Evolutionary conservation across 2,113 vertebrate genomes (phyloP).

Genomic region (Melanotaenia duboulayi): DNA sequence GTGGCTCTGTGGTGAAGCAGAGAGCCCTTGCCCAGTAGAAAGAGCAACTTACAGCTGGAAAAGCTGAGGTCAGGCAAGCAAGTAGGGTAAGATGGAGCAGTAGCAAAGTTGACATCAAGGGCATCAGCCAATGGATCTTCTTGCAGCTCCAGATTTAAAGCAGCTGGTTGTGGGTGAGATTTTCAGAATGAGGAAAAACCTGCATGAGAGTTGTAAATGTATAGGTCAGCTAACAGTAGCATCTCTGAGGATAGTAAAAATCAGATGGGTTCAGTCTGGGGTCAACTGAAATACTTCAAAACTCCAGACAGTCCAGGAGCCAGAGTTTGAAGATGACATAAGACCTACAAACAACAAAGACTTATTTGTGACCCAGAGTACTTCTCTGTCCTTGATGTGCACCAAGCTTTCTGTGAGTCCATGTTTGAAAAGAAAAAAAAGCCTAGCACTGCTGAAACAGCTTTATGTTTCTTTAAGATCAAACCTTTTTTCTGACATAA

Average conservation of each 20-base stretch:
- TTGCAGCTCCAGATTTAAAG: conserved; percentile 37
- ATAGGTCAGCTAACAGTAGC: conserved; percentile 20
- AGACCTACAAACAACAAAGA: conserved; percentile 61
- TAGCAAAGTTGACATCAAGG: conserved; percentile 27
- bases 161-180: conserved; percentile 28
- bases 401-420: conserved; percentile 23
- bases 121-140: conserved; percentile 16
- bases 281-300: conserved; percentile 30
- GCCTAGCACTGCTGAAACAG: conserved; percentile 8
- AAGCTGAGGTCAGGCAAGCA: conserved; percentile 67
- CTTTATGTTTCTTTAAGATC: conserved; percentile 46
- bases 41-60: conserved; percentile 68
- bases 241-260: conserved; percentile 35
- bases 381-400: conserved; percentile 40
- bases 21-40: conserved; percentile 55
- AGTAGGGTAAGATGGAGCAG: conserved; percentile 47
- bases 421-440: conserved; percentile 57
- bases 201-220: conserved; percentile 5
- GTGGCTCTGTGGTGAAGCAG: conserved; percentile 54
- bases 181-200: conserved; percentile 4
- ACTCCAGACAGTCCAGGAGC: conserved; percentile 21
- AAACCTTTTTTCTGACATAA: conserved; percentile 24
- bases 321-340: conserved; percentile 60
- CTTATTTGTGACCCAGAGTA: conserved; percentile 52
- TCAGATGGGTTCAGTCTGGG: conserved; percentile 30